Conservation (phyloP, 2,888 invertebrate species). For the Hypena proboscidalis region DNA sequence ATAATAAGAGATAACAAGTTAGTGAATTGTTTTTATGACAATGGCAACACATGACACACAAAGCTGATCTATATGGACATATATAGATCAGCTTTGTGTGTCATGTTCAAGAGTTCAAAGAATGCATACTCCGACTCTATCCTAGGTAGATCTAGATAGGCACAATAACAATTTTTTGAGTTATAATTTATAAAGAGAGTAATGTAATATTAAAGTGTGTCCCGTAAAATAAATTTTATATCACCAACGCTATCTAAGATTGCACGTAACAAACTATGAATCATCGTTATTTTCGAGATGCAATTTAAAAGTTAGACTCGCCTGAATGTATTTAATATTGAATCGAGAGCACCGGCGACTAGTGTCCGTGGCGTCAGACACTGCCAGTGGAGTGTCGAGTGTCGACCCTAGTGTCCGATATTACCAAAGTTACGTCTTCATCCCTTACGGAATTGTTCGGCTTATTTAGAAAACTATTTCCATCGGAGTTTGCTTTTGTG, state of each 20-base stretch:
- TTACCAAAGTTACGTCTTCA: conserved; percentile 52
- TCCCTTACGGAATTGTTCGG: conserved; percentile 39
- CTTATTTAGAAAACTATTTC: conserved; percentile 48
- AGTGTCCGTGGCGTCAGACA: conserved; percentile 29
- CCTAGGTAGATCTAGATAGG: too few species aligned
- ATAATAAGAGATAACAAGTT: too few species aligned
- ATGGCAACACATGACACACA: too few species aligned
- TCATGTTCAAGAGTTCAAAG: too few species aligned
- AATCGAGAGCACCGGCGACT: conserved; percentile 42
- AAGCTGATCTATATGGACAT: too few species aligned
- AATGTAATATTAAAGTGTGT: too few species aligned
- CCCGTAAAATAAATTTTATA: too few species aligned
- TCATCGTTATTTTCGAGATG: neutral
- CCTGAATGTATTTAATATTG: conserved; percentile 47
- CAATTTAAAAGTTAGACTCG: conserved; percentile 16
- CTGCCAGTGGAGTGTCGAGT: conserved; percentile 14
- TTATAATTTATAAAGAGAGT: too few species aligned
- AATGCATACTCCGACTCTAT: too few species aligned
- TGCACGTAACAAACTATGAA: conserved; percentile 3
- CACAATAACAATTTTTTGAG: too few species aligned
- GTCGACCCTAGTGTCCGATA: conserved; percentile 47
- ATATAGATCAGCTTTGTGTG: too few species aligned
- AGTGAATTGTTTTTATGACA: too few species aligned
- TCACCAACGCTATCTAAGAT: neutral
- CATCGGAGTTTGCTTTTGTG: conserved; percentile 28